Base-by-base conservation (phyloP, 2,888 invertebrate genomes). In the Acrobasis suavella region DNA sequence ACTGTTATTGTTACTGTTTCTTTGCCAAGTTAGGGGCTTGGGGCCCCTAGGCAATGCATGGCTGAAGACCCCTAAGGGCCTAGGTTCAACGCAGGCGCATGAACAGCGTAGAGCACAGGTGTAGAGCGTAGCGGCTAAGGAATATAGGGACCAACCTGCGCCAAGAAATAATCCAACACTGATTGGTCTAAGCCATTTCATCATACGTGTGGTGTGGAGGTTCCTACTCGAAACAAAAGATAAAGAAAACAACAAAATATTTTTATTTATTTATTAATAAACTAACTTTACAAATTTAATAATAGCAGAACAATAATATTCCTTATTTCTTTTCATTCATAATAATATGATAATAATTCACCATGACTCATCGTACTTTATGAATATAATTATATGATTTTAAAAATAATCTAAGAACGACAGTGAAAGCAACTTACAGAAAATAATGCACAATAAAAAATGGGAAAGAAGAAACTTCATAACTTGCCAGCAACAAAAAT, bases 251-350 rank as follows among this genome's bases (percentile, higher is more conserved):
- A 78, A 86, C 74, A 74, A 72, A 80, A 71, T 83, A 67, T 83
- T 90, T 91, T 92, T 91, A 90, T 86, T 91, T 89, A 91, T 92
- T 92, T 92, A 92, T 91, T 92, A 92, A 92, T 92, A 92, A 92
- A 92, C 92, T 92, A 92, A 92, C 91, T 92, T 92, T 92, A 92
- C 91, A 91, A 92, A 92, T 92, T 91, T 91, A 92, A 92, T 92
- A 92, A 92, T 92, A 92, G 92, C 91, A 89, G 91, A 92, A 92
- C 91, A 92, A 92, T 92, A 92, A 91, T 92, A 91, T 91, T 92
- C 91, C 91, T 91, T 91, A 91, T 91, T 91, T 91, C 87, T 91
- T 91, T 89, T 90, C 89, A 91, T 91, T 91, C 91, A 90, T 91
- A 90, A 89, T 91, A 91, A 92, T 92, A 87, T 91, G 85, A 85